Percentiles rank a stretch among this genome's conserved stretches.
Evolutionary conservation across 2,797 vertebrate species (phyloP).

Genomic region (Crotalus adamanteus): DNA sequence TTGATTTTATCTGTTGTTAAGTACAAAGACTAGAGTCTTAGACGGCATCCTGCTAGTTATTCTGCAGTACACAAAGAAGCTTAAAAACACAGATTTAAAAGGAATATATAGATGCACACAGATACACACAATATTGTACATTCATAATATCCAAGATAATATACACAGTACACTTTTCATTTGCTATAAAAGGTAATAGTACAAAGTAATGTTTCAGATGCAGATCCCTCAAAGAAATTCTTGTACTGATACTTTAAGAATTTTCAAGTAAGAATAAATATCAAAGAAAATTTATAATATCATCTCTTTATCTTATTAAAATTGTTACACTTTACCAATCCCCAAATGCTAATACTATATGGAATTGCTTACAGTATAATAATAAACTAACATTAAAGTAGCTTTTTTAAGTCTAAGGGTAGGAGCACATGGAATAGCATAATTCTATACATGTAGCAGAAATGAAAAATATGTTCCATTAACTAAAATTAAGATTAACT

Average conservation of each 20-base stretch:
- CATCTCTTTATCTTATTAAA: background rate
- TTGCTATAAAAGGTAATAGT: background rate
- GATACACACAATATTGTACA: background rate
- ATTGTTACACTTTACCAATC: background rate
- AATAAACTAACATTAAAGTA: background rate
- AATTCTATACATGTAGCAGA: background rate
- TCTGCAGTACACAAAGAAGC: conserved; percentile 23
- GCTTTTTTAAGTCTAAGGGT: background rate
- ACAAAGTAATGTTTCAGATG: conserved; percentile 1
- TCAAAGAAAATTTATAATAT: background rate
- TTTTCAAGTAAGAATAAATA: background rate
- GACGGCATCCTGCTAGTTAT: conserved; percentile 29
- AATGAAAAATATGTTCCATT: background rate
- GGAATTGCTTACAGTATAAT: background rate
- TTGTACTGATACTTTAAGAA: background rate
- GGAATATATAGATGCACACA: background rate
- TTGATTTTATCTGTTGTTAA: conserved; percentile 40
- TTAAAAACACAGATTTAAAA: conserved; percentile 2
- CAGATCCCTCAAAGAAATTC: background rate
- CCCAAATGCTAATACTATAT: background rate
- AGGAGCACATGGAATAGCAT: background rate
- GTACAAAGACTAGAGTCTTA: conserved; percentile 15
- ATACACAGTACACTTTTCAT: background rate
- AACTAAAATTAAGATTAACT: background rate
- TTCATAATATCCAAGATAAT: background rate